A percentile compares a stretch with the other conserved stretches of the same genome.
phyloP scores from a whole-genome alignment of 1,140 invertebrate genomes.

The Cherax quadricarinatus region DNA sequence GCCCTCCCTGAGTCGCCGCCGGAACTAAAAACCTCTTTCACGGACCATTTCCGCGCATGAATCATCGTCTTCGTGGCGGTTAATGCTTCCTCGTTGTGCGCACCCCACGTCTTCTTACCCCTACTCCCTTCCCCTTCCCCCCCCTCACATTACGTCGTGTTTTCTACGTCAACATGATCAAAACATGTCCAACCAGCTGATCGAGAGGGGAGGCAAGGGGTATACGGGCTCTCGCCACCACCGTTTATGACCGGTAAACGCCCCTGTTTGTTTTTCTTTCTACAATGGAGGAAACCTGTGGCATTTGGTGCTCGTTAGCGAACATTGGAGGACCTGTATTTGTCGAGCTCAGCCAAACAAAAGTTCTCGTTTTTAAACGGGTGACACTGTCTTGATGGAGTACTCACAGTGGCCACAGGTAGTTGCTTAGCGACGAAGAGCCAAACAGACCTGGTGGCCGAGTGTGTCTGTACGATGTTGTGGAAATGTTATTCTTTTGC shows the following conservation, averaged over 20 bases:
- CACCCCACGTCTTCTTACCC: too few relatives aligned
- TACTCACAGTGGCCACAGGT: too few relatives aligned
- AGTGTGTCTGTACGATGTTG: too few relatives aligned
- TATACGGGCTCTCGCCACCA: not conserved
- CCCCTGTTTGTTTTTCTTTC: conserved; percentile 16
- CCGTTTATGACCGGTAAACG: conserved; percentile 28
- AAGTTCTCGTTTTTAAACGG: not conserved
- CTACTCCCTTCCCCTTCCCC: not conserved
- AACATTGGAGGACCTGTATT: not conserved
- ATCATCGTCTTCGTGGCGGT: conserved; percentile 12
- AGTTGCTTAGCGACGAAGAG: too few relatives aligned
- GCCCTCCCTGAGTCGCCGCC: not conserved
- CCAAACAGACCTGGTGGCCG: too few relatives aligned
- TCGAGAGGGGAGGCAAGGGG: not conserved
- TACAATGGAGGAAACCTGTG: not conserved
- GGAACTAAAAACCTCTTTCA: not conserved
- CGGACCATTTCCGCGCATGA: not conserved
- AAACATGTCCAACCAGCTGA: not conserved
- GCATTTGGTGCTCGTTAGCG: not conserved
- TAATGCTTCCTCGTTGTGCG: not conserved
- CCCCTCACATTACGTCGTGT: conserved; percentile 25
- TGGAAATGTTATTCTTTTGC: too few relatives aligned
- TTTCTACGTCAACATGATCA: conserved; percentile 30
- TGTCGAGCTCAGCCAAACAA: not conserved
- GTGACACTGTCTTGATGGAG: too few relatives aligned